Conservation (phyloP, 2,888 invertebrate species). For the Tortricodes alternella region DNA sequence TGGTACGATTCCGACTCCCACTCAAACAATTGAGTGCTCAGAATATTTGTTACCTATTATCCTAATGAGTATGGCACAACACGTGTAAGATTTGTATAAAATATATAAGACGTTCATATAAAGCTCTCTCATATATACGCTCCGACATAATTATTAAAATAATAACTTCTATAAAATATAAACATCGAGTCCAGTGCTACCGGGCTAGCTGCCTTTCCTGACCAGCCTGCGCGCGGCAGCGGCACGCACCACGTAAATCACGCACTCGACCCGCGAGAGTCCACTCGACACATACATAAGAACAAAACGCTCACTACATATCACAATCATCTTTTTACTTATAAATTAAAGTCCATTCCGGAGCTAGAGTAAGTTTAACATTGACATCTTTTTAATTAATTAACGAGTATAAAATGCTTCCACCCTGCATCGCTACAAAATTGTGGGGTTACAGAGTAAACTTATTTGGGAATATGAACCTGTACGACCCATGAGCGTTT, state of each 20-base stretch:
- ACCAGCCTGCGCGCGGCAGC: not conserved
- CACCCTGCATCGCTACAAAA: not conserved
- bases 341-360: constrained; percentile 1
- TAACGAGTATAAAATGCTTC: constrained; percentile 14
- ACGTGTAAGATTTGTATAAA: constrained; percentile 3
- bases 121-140: not conserved
- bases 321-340: constrained; percentile 20
- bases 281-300: constrained; percentile 4
- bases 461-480: not conserved
- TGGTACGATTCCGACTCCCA: not conserved
- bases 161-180: not conserved
- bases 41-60: constrained; percentile 14
- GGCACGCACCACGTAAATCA: not conserved
- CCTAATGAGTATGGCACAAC: constrained; percentile 30
- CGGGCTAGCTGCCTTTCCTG: not conserved
- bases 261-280: constrained; percentile 24
- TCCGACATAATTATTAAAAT: not conserved
- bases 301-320: constrained; percentile 1
- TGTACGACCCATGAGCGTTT: not conserved
- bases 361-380: not conserved
- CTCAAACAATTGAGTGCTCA: constrained; percentile 4
- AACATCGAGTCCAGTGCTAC: not conserved
- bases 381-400: too few relatives aligned
- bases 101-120: constrained; percentile 14
- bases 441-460: not conserved